Evolutionary conservation across 2,888 invertebrate species (phyloP).

Genomic region (Cremastinae sp.): DNA sequence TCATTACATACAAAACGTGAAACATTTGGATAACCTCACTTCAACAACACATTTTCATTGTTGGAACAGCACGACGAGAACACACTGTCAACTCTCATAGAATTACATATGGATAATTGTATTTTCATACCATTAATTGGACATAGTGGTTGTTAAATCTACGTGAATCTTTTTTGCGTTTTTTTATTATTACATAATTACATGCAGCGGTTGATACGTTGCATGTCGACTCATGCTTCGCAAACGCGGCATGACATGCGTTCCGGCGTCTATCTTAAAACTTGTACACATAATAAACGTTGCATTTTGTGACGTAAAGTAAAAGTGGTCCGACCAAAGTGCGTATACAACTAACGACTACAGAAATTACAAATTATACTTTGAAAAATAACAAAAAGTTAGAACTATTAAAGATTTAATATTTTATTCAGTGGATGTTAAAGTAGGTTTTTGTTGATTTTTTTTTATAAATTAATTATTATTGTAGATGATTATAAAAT

Average conservation of each 20-base stretch:
- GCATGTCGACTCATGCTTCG: constrained; percentile 29
- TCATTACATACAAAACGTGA: not conserved
- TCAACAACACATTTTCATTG: not conserved
- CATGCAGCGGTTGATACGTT: constrained; percentile 28
- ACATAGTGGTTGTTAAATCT: constrained; percentile 34
- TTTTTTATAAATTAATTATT: too few species aligned
- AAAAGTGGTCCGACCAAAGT: too few species aligned
- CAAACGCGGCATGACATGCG: constrained; percentile 26
- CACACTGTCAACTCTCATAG: constrained; percentile 6
- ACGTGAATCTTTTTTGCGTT: constrained; percentile 29
- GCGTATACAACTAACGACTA: too few species aligned
- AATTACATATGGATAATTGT: constrained; percentile 12
- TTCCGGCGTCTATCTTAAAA: not conserved
- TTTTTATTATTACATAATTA: constrained; percentile 51
- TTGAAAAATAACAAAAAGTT: too few species aligned
- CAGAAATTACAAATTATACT: too few species aligned
- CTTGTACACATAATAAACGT: not conserved
- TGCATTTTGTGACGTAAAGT: too few species aligned
- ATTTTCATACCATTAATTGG: constrained; percentile 37
- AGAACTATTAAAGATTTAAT: too few species aligned
- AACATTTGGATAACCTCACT: constrained; percentile 28
- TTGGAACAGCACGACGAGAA: not conserved
- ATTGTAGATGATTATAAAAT: too few species aligned
- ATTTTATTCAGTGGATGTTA: too few species aligned
- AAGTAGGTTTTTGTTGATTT: too few species aligned